Conservation (phyloP, 2,113 vertebrate genomes). For the Emydocephalus ijimae region DNA sequence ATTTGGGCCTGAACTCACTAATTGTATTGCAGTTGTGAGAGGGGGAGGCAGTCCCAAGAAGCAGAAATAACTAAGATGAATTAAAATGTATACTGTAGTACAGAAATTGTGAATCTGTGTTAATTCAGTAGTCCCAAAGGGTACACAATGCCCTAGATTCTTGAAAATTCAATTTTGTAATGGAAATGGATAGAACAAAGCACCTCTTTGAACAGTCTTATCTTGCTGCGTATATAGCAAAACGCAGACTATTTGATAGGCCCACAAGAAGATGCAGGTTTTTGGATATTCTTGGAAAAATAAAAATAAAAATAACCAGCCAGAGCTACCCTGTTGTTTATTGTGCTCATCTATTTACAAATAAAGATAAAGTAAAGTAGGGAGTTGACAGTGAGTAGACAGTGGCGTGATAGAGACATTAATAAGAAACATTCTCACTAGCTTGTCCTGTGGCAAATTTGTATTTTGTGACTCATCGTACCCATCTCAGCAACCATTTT, state of each 20-base stretch:
- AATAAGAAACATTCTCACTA: neutral
- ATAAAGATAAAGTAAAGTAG: neutral
- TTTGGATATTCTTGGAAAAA: neutral
- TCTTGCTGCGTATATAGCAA: slow-evolving; percentile 21
- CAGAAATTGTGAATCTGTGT: neutral
- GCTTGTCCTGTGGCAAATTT: neutral
- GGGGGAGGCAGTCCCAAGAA: neutral
- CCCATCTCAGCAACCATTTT: neutral
- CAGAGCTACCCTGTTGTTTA: neutral
- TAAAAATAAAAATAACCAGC: neutral
- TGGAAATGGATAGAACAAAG: neutral
- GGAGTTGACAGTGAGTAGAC: neutral
- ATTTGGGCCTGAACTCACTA: neutral
- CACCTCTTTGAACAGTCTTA: neutral
- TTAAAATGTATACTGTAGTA: neutral
- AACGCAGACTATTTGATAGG: slow-evolving; percentile 17
- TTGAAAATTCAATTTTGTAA: neutral
- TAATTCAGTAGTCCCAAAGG: neutral
- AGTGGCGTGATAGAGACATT: neutral
- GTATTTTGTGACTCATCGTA: neutral
- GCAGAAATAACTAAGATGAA: neutral
- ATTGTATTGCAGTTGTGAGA: neutral
- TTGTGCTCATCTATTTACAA: neutral
- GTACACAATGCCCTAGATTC: neutral
- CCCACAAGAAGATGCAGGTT: slow-evolving; percentile 2